Conservation (phyloP, 1,140 invertebrate genomes). For the Arctopsyche grandis region DNA sequence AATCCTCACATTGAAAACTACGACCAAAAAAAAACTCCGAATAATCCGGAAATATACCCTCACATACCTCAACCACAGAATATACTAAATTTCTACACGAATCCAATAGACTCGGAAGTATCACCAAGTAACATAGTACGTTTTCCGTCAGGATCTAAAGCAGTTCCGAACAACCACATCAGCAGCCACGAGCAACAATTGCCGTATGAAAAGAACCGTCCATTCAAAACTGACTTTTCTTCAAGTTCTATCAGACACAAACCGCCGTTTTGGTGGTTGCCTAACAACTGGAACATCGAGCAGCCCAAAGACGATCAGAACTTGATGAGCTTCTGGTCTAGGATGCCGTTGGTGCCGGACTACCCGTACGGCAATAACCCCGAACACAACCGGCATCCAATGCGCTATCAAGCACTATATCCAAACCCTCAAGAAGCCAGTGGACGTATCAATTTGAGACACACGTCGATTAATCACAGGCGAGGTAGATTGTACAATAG, state of each 20-base stretch:
- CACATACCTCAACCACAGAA: neutral
- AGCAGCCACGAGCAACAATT: neutral
- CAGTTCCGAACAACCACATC: neutral
- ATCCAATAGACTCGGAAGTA: neutral
- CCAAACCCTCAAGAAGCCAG: slow-evolving; percentile 40
- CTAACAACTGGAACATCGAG: slow-evolving; percentile 41
- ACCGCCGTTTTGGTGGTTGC: slow-evolving; percentile 37
- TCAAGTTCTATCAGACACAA: neutral
- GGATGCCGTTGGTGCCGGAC: slow-evolving; percentile 38
- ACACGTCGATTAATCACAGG: slow-evolving; percentile 47
- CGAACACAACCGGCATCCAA: slow-evolving; percentile 38
- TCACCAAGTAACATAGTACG: slow-evolving; percentile 4
- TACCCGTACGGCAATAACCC: slow-evolving; percentile 43
- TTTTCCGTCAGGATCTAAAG: neutral
- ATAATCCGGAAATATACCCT: slow-evolving; percentile 7
- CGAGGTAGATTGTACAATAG: slow-evolving; percentile 40
- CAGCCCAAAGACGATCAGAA: slow-evolving; percentile 34
- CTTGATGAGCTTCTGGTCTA: slow-evolving; percentile 43
- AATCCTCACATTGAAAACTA: neutral
- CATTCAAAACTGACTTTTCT: neutral
- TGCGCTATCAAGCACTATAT: slow-evolving; percentile 39
- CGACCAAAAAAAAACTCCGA: slow-evolving; percentile 18
- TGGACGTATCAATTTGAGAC: slow-evolving; percentile 43
- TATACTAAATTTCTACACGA: neutral
- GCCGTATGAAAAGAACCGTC: neutral